Percentiles rank a stretch among this genome's conserved stretches.
phyloP scores from a whole-genome alignment of 2,888 invertebrate genomes.

The Drosophila nr. fundita region DNA sequence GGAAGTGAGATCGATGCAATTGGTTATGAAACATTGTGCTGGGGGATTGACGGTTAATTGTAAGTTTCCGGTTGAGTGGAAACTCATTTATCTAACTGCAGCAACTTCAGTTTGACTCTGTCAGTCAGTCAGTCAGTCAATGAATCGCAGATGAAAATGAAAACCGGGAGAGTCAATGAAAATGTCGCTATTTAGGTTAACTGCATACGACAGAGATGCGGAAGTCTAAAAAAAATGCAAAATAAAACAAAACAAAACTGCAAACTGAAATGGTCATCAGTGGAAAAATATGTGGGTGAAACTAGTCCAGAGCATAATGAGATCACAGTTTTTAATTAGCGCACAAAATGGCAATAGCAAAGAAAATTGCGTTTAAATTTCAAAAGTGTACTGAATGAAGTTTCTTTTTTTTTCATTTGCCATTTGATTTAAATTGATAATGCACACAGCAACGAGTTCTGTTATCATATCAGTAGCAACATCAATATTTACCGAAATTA shows the following conservation, averaged over 20 bases:
- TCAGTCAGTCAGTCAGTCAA: conserved; percentile 41
- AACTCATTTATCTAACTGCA: conserved; percentile 62
- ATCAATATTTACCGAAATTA: conserved; percentile 72
- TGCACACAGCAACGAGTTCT: conserved; percentile 15
- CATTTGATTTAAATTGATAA: conserved; percentile 19
- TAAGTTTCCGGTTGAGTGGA: conserved; percentile 79
- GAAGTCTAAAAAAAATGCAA: conserved; percentile 25
- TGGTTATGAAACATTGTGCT: conserved; percentile 62
- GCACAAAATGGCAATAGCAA: neutral
- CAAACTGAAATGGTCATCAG: conserved; percentile 9
- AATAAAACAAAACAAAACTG: neutral
- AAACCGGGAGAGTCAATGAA: conserved; percentile 64
- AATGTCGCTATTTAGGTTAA: conserved; percentile 49
- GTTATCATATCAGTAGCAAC: conserved; percentile 48
- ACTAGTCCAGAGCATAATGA: conserved; percentile 35
- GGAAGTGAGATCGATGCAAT: conserved; percentile 57
- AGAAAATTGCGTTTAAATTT: neutral
- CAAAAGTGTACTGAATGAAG: conserved; percentile 10
- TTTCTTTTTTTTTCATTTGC: neutral
- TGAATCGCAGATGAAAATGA: conserved; percentile 67
- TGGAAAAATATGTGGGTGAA: neutral
- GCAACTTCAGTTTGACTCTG: conserved; percentile 44
- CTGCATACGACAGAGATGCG: conserved; percentile 31
- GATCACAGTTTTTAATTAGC: conserved; percentile 22
- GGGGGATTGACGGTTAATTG: conserved; percentile 66